Base-by-base conservation (phyloP, 2,888 invertebrate species). In the Diloba caeruleocephala region DNA sequence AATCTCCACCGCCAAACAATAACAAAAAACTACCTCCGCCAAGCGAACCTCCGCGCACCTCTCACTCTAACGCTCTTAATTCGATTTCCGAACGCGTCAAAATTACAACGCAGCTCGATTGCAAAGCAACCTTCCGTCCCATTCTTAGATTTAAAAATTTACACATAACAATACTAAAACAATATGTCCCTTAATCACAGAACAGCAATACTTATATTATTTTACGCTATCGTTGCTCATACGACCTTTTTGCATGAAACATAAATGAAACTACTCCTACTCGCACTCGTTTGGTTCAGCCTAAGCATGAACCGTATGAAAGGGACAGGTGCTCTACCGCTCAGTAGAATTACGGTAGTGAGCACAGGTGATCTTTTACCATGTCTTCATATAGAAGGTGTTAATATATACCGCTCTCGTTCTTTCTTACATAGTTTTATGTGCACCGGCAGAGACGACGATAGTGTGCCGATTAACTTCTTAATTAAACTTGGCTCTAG, bases 351-450 rank as follows among this genome's bases (percentile, higher is more conserved):
- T 92, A 91, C 93, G 86, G 93, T 92, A 93, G 93, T 93, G 90
- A 93, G 89, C 94, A 93, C 91, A 92, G 92, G 91, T 93, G 93
- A 93, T 92, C 93, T 93, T 94, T 92, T 87, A 88, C 81, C 82
- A 88, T 89, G 89, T 87, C 86, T 87, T 84, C 71, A 75, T 58
- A 79, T 78, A 78, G 85, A 76, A 88, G 85, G 89, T 88, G 87
- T 84, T 83, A 88, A 89, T 88, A 69, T 91, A 90, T 83, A 85
- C 55, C 78, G 75, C 58, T 87, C 91, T 86, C 91, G 77, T 82
- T 91, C 84, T 75, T 26, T 57, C 81, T 54, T 44, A 66, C 70
- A 57, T 50, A 53, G 57, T 60, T 67, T 58, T 57, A 34, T 32
- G 33, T 48, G 53, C 37, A 46, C 25, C 19, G 65, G 72, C 55